Evolutionary conservation across 2,797 vertebrate genomes (phyloP), one percentile per base, ranked within the genome.

Genomic region (Coregonus ussuriensis): DNA sequence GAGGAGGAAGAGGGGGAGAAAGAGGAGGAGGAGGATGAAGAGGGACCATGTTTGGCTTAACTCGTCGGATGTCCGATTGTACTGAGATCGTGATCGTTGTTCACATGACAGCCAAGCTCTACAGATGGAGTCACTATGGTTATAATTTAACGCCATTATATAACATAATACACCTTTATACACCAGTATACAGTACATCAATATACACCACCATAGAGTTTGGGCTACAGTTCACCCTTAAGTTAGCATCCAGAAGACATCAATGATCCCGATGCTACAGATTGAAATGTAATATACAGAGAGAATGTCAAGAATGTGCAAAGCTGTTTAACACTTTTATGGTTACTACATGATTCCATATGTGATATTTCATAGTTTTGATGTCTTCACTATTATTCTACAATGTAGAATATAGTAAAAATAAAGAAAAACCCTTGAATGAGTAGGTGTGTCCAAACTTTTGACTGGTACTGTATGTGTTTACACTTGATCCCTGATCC

Each of bases 1-100:
- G 63, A 33, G 70, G 83, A 79, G 72, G n/a, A 31, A 52, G 65
- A 67, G 6, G 29, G 66, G 63, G 85, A 77, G 74, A 78, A 85
- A 74, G 86, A 59, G 21, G 59, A 53, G 51, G 47, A 29, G 51
- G 56, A 51, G 35, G 59, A 66, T 1, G 59, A 51, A 37, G 29
- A 63, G 13, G 51, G 51, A 89, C 91, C 91, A 93, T 91, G 87
- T 93, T 93, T 90, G 92, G 91, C 87, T 83, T 54, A 78, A 74
- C 85, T 82, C 65, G 74, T 83, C 82, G 83, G 79, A 91, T 82
- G 85, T 87, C 80, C 74, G 83, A 86, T 89, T 87, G 82, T 82
- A 86, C 81, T 81, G 84, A 72, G 88, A 87, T 90, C 85, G 83
- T 87, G 89, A 88, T 89, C 81, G 70, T 83, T 81, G 47, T 74